A percentile compares a stretch with the other conserved stretches of the same genome.
Conservation (phyloP, 2,113 vertebrate species). For the Meriones unguiculatus region DNA sequence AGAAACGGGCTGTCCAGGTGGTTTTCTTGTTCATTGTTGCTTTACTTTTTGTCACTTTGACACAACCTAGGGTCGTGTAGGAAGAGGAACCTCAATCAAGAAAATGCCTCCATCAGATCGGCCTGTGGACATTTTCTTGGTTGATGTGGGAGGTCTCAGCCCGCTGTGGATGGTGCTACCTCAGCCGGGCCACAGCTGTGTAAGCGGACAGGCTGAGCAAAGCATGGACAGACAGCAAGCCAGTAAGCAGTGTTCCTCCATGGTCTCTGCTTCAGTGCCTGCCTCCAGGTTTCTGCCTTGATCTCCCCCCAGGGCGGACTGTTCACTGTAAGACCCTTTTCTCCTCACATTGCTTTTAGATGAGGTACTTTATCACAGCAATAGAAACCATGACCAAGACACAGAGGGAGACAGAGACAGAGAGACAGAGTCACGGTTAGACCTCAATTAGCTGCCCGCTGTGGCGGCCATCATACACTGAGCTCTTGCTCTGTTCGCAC, state of each 20-base stretch:
- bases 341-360: background rate
- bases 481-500: background rate
- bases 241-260: background rate
- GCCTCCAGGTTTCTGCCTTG: background rate
- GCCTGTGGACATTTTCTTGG: background rate
- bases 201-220: background rate
- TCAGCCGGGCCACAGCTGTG: background rate
- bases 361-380: background rate
- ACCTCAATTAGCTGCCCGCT: accelerated
- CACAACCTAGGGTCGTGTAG: background rate
- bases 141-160: background rate
- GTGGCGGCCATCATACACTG: accelerated
- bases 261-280: background rate
- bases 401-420: background rate
- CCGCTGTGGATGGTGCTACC: background rate
- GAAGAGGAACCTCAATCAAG: background rate
- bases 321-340: background rate
- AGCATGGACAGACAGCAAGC: background rate
- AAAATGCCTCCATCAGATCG: background rate
- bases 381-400: background rate
- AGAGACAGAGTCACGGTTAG: too few species aligned
- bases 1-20: background rate
- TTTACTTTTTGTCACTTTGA: background rate
- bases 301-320: background rate
- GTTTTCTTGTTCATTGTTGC: background rate